Conservation (phyloP, 2,113 vertebrate species). For the Hippocampus mohnikei region DNA sequence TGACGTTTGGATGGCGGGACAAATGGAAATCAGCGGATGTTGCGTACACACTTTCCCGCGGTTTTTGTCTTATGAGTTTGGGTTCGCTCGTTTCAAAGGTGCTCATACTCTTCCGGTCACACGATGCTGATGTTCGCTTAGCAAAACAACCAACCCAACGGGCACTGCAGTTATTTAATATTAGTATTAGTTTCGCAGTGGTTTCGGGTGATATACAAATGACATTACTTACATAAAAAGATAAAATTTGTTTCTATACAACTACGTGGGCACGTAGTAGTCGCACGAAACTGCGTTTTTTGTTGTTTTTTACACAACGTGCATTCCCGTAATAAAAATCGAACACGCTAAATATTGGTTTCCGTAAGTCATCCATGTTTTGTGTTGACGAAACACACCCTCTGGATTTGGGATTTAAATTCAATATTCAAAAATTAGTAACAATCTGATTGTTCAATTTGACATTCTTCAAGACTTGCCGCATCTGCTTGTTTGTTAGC, state of each 20-base stretch:
- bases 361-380: conserved; percentile 46
- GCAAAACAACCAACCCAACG: background rate
- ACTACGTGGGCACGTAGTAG: background rate
- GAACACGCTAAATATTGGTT: conserved; percentile 4
- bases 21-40: conserved; percentile 52
- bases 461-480: background rate
- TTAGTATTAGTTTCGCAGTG: fast-evolving
- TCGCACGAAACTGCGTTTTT: background rate
- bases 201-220: background rate
- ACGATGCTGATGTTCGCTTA: fast-evolving
- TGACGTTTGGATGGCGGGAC: conserved; percentile 4
- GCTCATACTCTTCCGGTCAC: background rate
- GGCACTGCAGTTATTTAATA: fast-evolving
- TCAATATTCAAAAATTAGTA: background rate
- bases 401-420: conserved; percentile 49
- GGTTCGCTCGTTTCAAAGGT: conserved; percentile 40
- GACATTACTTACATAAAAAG: no score
- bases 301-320: background rate
- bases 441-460: background rate
- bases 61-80: conserved; percentile 44
- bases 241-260: background rate
- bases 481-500: background rate
- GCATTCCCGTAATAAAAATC: conserved; percentile 7
- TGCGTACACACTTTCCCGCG: conserved; percentile 63
- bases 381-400: conserved; percentile 46